phyloP scores from a whole-genome alignment of 1,140 invertebrate species.

The Rhopalosiphum padi region DNA sequence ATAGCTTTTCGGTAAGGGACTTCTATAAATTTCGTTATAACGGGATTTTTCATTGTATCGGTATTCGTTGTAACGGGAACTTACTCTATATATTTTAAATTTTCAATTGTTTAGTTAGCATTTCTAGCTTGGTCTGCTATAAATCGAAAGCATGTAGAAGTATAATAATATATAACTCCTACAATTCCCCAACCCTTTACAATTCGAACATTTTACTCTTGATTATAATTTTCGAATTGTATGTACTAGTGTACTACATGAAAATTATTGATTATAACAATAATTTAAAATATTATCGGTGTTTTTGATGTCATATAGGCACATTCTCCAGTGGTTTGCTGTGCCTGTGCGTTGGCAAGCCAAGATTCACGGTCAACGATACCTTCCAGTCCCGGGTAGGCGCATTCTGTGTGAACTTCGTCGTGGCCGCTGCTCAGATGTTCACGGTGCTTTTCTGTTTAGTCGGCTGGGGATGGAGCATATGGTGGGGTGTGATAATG shows the following conservation, averaged over 20 bases:
- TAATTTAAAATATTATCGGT: neutral
- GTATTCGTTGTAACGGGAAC: neutral
- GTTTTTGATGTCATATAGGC: conserved; percentile 67
- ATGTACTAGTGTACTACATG: neutral
- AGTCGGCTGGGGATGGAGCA: conserved; percentile 97
- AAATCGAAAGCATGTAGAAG: too few relatives aligned
- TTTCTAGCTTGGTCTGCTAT: too few relatives aligned
- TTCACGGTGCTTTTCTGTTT: conserved; percentile 94
- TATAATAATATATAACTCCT: too few relatives aligned
- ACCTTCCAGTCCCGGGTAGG: conserved; percentile 75
- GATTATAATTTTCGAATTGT: too few relatives aligned
- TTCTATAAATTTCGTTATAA: neutral
- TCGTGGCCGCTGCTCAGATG: conserved; percentile 84
- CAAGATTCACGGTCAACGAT: conserved; percentile 80
- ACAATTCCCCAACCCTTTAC: too few relatives aligned
- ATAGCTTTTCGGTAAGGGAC: neutral
- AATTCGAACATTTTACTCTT: too few relatives aligned
- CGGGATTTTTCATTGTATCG: neutral
- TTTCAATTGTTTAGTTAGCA: too few relatives aligned
- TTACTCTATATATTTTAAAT: neutral
- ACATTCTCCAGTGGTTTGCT: conserved; percentile 86
- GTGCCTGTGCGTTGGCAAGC: conserved; percentile 87
- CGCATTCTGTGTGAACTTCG: conserved; percentile 80
- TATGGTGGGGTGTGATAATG: conserved; percentile 95
- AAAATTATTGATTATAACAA: neutral